These are phyloP conservation scores for Cyclina sinensis DNA, from an alignment of 1,140 invertebrate genomes.

Conservation along the genomic window DNA sequence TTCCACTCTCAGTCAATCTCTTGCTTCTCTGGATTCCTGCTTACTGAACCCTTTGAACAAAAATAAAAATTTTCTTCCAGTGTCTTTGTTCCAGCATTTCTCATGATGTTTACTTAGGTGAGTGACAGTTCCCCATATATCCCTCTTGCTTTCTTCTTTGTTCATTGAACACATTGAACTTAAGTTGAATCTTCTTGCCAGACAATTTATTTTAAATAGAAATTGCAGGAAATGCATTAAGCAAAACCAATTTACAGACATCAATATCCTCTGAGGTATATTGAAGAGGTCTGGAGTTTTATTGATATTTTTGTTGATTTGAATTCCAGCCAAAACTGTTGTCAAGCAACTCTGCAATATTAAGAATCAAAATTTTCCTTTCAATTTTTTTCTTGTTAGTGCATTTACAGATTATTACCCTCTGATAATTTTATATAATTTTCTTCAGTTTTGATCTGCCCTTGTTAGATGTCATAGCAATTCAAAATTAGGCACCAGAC, in stretches of 20 bases:
- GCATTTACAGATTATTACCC: too few species aligned
- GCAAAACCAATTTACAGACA: neutral
- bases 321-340: neutral
- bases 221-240: slow-evolving; percentile 1
- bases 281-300: neutral
- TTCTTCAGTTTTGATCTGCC: too few species aligned
- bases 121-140: neutral
- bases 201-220: neutral
- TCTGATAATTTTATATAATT: too few species aligned
- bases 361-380: too few species aligned
- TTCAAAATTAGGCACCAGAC: too few species aligned
- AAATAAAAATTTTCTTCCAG: too few species aligned
- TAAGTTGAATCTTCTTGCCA: neutral
- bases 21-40: too few species aligned
- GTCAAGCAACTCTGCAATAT: neutral
- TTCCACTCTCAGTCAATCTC: too few species aligned
- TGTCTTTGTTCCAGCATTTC: too few species aligned
- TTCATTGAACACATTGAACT: neutral
- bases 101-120: neutral
- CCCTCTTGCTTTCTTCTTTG: neutral
- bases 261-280: neutral
- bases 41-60: too few species aligned
- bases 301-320: neutral
- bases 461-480: too few species aligned
- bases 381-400: too few species aligned